phyloP scores from a whole-genome alignment of 2,113 vertebrate species.

The Python bivittatus region DNA sequence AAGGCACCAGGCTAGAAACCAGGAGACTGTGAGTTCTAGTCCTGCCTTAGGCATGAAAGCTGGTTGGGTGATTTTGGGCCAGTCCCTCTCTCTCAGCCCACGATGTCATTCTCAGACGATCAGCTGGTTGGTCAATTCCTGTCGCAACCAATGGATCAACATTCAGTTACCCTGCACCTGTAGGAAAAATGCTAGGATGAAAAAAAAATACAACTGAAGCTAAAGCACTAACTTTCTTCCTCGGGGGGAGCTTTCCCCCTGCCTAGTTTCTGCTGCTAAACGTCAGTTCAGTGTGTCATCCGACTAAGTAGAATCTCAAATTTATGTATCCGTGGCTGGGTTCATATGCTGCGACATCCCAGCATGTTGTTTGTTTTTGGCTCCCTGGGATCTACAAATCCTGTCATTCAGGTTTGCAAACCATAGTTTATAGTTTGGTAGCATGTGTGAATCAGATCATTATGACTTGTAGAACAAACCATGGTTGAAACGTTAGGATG shows the following conservation, averaged over 20 bases:
- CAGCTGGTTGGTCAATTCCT: too few species aligned
- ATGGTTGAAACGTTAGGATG: neutral
- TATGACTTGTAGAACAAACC: neutral
- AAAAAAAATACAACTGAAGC: too few species aligned
- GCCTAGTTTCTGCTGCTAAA: neutral
- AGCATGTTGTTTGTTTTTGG: neutral
- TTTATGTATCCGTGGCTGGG: neutral
- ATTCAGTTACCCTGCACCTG: too few species aligned
- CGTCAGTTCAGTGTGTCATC: neutral
- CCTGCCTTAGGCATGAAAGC: too few species aligned
- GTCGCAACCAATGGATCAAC: too few species aligned
- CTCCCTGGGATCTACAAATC: neutral
- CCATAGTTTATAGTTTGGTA: neutral
- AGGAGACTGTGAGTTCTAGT: too few species aligned
- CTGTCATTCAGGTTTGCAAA: neutral
- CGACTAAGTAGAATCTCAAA: neutral
- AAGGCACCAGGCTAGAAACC: too few species aligned
- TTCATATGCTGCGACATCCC: neutral
- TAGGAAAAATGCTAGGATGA: too few species aligned
- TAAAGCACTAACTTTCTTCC: neutral
- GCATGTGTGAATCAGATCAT: neutral
- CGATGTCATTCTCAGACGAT: too few species aligned
- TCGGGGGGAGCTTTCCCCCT: neutral
- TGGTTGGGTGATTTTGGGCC: too few species aligned
- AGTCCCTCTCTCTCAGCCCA: too few species aligned